These are phyloP conservation scores for Andrena bucephala DNA, from an alignment of 2,888 invertebrate species.

Conservation along the genomic window DNA sequence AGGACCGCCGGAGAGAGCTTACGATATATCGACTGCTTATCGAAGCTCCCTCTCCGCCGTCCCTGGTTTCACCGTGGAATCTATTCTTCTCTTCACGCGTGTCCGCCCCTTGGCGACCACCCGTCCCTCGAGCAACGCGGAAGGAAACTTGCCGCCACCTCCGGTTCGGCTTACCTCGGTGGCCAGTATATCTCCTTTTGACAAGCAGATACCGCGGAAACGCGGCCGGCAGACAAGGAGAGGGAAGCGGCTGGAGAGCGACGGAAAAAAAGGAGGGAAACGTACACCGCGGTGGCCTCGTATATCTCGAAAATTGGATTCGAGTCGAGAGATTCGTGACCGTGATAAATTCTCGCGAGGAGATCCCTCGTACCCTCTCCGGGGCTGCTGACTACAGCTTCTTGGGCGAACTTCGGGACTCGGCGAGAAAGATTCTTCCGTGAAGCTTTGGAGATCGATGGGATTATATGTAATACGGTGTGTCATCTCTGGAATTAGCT, in stretches of 20 bases:
- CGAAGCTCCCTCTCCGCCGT: conserved; percentile 65
- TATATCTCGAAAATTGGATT: conserved; percentile 84
- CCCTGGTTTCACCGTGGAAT: conserved; percentile 33
- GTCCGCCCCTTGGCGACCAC: conserved; percentile 35
- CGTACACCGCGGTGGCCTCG: conserved; percentile 71
- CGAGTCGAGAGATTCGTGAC: conserved; percentile 78
- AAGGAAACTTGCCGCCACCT: conserved; percentile 32
- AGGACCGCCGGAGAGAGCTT: conserved; percentile 62
- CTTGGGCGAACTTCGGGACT: neutral
- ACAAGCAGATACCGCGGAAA: conserved; percentile 75
- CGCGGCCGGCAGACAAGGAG: conserved; percentile 71
- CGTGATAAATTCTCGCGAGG: conserved; percentile 79
- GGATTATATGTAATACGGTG: no score
- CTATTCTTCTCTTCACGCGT: conserved; percentile 62
- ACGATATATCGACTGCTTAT: conserved; percentile 78
- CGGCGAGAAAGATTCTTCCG: neutral
- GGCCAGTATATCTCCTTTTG: conserved; percentile 79
- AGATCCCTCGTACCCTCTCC: conserved; percentile 43
- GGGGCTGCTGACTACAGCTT: conserved; percentile 1
- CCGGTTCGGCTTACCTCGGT: conserved; percentile 26
- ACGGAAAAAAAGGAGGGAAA: conserved; percentile 22
- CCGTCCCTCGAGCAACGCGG: conserved; percentile 51
- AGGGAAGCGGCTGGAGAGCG: conserved; percentile 36
- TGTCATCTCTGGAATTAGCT: no score
- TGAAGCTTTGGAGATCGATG: conserved; percentile 1